A percentile compares a stretch with the other conserved stretches of the same genome.
Conservation (phyloP, 53 echinoderm and acorn worm species). For the Stichopus horrens region DNA sequence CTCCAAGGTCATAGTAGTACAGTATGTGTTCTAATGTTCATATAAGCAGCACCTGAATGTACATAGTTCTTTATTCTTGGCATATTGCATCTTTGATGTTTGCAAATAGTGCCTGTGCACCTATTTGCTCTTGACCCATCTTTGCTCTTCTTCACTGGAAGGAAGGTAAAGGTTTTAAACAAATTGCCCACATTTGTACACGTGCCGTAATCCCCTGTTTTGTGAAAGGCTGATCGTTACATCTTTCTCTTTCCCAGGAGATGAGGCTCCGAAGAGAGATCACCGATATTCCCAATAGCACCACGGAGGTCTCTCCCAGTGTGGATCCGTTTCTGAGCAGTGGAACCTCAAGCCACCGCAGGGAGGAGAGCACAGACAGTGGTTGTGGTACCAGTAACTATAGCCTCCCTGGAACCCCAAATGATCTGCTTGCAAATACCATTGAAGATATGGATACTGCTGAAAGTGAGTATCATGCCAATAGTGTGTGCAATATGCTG, state of each 20-base stretch:
- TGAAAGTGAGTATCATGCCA: constrained; percentile 65
- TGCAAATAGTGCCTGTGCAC: no score
- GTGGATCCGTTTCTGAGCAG: constrained; percentile 91
- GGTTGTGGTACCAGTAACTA: constrained; percentile 95
- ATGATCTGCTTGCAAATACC: constrained; percentile 74
- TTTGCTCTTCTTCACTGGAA: no score
- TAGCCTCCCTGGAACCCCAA: constrained; percentile 92
- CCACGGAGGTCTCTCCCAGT: constrained; percentile 63
- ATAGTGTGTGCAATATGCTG: not conserved
- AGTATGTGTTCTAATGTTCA: no score
- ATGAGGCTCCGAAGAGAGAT: constrained; percentile 78
- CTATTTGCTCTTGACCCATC: no score
- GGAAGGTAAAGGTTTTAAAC: no score
- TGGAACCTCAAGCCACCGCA: constrained; percentile 77
- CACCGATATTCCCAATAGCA: constrained; percentile 57
- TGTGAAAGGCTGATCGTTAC: constrained; percentile 44
- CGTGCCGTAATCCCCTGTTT: not conserved
- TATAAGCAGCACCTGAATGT: no score
- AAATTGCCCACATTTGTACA: not conserved
- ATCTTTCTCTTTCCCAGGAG: constrained; percentile 65
- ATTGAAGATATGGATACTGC: constrained; percentile 95
- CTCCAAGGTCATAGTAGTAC: no score
- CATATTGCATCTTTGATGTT: no score
- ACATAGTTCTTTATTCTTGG: no score
- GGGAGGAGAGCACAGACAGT: constrained; percentile 93